These are phyloP conservation scores for Camptogramma bilineatum DNA, from an alignment of 2,888 invertebrate genomes.

Conservation along the genomic window DNA sequence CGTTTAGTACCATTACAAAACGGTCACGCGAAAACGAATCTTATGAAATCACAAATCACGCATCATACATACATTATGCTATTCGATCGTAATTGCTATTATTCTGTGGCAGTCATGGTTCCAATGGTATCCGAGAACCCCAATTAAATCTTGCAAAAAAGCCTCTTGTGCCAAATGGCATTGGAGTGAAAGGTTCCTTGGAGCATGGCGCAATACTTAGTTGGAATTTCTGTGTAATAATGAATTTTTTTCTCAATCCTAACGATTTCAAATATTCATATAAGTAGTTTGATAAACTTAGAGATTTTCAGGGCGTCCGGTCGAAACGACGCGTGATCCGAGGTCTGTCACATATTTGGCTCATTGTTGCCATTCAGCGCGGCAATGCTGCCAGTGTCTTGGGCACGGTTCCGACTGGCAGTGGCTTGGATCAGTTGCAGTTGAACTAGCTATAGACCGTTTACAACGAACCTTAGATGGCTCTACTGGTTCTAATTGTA, in stretches of 20 bases:
- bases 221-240: background rate
- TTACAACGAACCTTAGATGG: too few relatives aligned
- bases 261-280: background rate
- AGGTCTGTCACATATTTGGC: too few relatives aligned
- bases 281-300: too few relatives aligned
- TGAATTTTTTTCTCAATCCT: background rate
- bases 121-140: slow-evolving; percentile 25
- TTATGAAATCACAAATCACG: slow-evolving; percentile 20
- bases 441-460: too few relatives aligned
- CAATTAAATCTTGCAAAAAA: slow-evolving; percentile 35
- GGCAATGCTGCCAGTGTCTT: too few relatives aligned
- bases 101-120: slow-evolving; percentile 27
- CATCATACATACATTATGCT: background rate
- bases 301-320: too few relatives aligned
- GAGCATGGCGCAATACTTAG: slow-evolving; percentile 5
- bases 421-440: too few relatives aligned
- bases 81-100: background rate
- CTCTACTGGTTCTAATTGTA: too few relatives aligned
- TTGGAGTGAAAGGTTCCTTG: slow-evolving; percentile 27
- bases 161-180: slow-evolving; percentile 33
- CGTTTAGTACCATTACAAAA: slow-evolving; percentile 16
- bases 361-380: too few relatives aligned
- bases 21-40: slow-evolving; percentile 8
- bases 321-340: too few relatives aligned
- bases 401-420: too few relatives aligned